Conservation (phyloP, 2,888 invertebrate species). For the Sycophila texana region DNA sequence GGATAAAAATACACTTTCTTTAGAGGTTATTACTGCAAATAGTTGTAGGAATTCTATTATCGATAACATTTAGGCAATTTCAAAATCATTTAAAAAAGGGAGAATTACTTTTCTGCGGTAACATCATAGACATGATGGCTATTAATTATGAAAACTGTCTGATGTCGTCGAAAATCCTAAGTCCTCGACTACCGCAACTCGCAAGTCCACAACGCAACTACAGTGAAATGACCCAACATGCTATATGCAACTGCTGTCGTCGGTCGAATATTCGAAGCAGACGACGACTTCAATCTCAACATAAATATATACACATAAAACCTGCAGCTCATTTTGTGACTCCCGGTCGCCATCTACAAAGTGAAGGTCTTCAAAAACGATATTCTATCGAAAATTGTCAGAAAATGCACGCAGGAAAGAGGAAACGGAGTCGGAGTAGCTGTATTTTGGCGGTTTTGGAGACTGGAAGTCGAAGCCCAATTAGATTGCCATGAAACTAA, state of each 20-base stretch:
- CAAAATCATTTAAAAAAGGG: background rate
- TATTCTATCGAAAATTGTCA: background rate
- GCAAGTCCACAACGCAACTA: background rate
- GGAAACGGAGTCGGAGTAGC: too few relatives aligned
- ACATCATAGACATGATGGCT: slow-evolving; percentile 35
- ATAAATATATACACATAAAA: background rate
- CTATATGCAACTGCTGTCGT: background rate
- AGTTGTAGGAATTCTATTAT: background rate
- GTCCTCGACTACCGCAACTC: background rate
- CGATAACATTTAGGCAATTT: background rate
- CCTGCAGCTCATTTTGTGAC: too few relatives aligned
- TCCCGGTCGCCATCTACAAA: too few relatives aligned
- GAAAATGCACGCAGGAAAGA: background rate
- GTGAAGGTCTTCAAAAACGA: background rate
- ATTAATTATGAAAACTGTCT: background rate
- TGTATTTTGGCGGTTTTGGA: too few relatives aligned
- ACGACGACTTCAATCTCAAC: slow-evolving; percentile 25
- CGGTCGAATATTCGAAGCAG: slow-evolving; percentile 4
- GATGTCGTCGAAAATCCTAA: background rate
- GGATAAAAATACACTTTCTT: background rate
- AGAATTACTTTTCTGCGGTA: slow-evolving; percentile 42
- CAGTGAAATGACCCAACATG: background rate
- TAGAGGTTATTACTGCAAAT: slow-evolving; percentile 35
- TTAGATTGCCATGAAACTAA: too few relatives aligned
- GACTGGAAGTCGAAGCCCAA: too few relatives aligned